phyloP scores from a whole-genome alignment of 2,113 vertebrate genomes.

The Anguilla japonica region DNA sequence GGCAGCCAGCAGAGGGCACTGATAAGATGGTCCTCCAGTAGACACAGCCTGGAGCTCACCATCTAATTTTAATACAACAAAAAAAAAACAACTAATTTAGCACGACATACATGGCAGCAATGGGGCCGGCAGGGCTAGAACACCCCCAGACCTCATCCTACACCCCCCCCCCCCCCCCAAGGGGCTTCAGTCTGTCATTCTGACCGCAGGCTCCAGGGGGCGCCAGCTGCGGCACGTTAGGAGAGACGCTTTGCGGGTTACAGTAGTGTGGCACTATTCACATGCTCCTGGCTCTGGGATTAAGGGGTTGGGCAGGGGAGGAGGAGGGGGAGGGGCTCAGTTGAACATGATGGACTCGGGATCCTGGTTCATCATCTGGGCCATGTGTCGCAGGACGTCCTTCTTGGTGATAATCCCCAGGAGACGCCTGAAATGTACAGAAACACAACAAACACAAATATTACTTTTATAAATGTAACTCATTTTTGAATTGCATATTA shows the following conservation, averaged over 20 bases:
- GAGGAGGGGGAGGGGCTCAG: conserved; percentile 49
- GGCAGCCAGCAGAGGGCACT: neutral
- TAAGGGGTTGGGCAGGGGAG: neutral
- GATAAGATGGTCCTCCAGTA: neutral
- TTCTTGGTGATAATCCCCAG: conserved; percentile 90
- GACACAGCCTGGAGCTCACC: neutral
- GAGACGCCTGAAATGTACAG: conserved; percentile 58
- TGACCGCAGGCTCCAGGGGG: neutral
- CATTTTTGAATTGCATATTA: no score
- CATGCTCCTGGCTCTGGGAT: neutral
- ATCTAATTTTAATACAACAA: neutral
- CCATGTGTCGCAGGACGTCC: conserved; percentile 97
- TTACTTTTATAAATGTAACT: no score
- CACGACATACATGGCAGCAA: neutral
- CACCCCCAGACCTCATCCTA: neutral
- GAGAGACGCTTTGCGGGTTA: neutral
- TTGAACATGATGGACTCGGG: conserved; percentile 99
- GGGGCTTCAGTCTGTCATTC: neutral
- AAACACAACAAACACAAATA: neutral
- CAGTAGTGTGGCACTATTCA: neutral
- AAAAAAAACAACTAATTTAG: neutral
- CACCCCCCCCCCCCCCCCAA: neutral
- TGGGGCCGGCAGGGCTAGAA: no score
- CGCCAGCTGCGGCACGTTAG: neutral
- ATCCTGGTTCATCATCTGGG: conserved; percentile 99